Conservation (phyloP, 2,113 vertebrate species). For the human region GRCh38 chr17:58120501-58121000, state of each 20-base stretch:
- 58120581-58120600: not conserved
- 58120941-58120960: not conserved
- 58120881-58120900: not conserved
- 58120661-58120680: not conserved
- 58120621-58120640: not conserved
- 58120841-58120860: not conserved
- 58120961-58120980: not conserved
- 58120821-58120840: not conserved
- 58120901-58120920: not conserved
- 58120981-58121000: not conserved
- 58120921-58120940: not conserved
- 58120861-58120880: not conserved
- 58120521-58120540: not conserved
- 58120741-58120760: not conserved
- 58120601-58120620: constrained; percentile 16
- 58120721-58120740: not conserved
- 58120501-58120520: not conserved
- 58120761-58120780: not conserved
- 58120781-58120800: not conserved
- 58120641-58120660: not conserved
- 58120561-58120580: not conserved
- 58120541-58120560: not conserved
- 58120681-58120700: constrained; percentile 9
- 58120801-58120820: not conserved
- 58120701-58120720: not conserved